Conservation (phyloP, 2,113 vertebrate species). For the Malurus melanocephalus region DNA sequence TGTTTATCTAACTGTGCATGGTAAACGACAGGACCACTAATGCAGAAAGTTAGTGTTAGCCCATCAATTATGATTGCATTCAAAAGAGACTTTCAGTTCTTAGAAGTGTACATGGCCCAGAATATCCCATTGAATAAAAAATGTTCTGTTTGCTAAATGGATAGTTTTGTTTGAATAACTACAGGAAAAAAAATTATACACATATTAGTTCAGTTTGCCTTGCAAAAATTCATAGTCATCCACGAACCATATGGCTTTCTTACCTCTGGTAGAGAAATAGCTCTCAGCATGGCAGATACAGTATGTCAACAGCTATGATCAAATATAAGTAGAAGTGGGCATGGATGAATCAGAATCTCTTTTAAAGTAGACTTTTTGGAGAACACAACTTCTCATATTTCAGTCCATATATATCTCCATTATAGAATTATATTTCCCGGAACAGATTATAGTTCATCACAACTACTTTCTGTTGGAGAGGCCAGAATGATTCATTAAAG, state of each 20-base stretch:
- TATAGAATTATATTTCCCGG: not conserved
- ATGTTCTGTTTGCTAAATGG: not conserved
- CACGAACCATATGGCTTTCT: slow-evolving; percentile 39
- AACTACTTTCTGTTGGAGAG: slow-evolving; percentile 30
- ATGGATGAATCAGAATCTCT: slow-evolving; percentile 49
- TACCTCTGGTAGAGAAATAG: slow-evolving; percentile 44
- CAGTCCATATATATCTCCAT: slow-evolving; percentile 12
- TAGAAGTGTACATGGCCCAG: not conserved
- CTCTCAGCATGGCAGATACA: slow-evolving; percentile 29
- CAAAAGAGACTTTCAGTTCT: not conserved
- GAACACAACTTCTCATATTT: slow-evolving; percentile 32
- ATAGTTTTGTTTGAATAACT: slow-evolving; percentile 21
- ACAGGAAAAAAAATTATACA: not conserved
- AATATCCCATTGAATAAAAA: not conserved
- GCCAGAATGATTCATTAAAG: slow-evolving; percentile 55
- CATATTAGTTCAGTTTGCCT: slow-evolving; percentile 1
- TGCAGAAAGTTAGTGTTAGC: not conserved
- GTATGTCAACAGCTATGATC: slow-evolving; percentile 49
- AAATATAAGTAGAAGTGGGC: slow-evolving; percentile 53
- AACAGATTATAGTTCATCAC: slow-evolving; percentile 39
- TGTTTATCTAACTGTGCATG: not conserved
- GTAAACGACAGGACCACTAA: not conserved
- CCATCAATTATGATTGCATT: not conserved
- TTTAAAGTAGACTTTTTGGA: slow-evolving; percentile 6
- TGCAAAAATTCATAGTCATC: slow-evolving; percentile 46